Evolutionary conservation across 1,140 invertebrate species (phyloP), one percentile per base, ranked within the genome.

Genomic region (Diachasma alloeum): DNA sequence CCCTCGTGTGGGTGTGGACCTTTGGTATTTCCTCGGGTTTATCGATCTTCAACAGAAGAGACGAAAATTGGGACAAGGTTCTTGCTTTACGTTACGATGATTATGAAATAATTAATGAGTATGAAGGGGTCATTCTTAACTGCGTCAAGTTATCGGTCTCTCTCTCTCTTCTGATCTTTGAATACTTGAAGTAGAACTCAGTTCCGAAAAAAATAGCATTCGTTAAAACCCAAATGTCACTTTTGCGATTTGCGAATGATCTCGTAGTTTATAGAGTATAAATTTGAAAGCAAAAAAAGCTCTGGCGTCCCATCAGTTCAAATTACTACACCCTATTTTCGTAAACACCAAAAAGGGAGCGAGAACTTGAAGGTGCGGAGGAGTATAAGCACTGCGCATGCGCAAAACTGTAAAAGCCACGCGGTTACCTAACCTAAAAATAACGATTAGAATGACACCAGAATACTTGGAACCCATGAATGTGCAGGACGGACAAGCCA

Each of bases 21-120:
- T 77, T 81, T 9, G 83, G 68, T 1, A n/a, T 73, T 8, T 83
- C 83, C 68, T 85, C 85, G 8, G 75, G 26, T 36, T 72, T 73
- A 42, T 80, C 79, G 26, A 89, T 82, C 87, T 88, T 79, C 0
- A 78, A 82, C 48, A 56, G 36, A 77, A 78, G 24, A 77, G 77
- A 68, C 44, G 56, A 74, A 36, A 75, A 76, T 56, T 67, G 17
- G 67, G 10, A 72, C 76, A 74, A 59, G 22, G 31, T 46, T 73
- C 73, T 46, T 63, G 53, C 73, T 63, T 36, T 72, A 8, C 17
- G 17, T 42, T 13, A 42, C 9, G 39, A 42, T 42, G 39, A 11
- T 42, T 42, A 42, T 11, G 39, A 42, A 42, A 11, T 42, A 11
- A 11, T 42, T 42, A 42, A 42, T 11, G 9, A 13, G 39, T 42